Percentiles rank a stretch among this genome's conserved stretches.
Evolutionary conservation across 2,797 vertebrate species (phyloP).

Genomic region (Cyprinodon diabolis): DNA sequence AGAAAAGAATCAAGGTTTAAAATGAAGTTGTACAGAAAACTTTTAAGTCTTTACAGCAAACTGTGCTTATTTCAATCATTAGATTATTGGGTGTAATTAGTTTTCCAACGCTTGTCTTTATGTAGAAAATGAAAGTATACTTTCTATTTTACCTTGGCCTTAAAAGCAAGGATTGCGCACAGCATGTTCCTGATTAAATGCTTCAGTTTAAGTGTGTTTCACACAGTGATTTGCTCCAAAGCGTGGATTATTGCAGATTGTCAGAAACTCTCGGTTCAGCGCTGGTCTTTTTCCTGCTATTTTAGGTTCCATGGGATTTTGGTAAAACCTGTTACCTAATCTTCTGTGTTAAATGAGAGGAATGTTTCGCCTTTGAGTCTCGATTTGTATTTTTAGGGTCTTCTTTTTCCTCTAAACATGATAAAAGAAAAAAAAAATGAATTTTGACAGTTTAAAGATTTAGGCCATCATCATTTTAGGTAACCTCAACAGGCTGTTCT

Average conservation of each 20-base stretch:
- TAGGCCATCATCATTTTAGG: background rate
- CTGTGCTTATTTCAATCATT: background rate
- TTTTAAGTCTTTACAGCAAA: background rate
- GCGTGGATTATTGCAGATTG: conserved; percentile 8
- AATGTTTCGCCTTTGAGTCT: background rate
- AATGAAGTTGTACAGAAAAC: background rate
- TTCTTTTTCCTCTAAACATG: background rate
- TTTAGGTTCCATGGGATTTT: conserved; percentile 29
- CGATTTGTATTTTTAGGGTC: background rate
- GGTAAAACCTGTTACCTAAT: conserved; percentile 2
- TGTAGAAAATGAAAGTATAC: background rate
- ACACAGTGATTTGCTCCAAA: conserved; percentile 3
- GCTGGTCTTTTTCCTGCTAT: background rate
- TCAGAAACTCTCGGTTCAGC: background rate
- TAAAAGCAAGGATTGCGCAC: background rate
- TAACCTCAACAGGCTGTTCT: conserved; percentile 8
- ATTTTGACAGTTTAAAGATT: background rate
- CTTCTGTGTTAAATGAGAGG: background rate
- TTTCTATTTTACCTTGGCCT: no score
- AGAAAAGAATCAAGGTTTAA: background rate
- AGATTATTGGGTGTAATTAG: background rate
- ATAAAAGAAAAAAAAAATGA: background rate
- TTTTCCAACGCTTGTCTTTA: background rate
- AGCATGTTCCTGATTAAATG: background rate
- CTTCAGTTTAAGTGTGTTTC: background rate